Conservation (phyloP, 2,797 vertebrate genomes). For the Sorex maritimensis region DNA sequence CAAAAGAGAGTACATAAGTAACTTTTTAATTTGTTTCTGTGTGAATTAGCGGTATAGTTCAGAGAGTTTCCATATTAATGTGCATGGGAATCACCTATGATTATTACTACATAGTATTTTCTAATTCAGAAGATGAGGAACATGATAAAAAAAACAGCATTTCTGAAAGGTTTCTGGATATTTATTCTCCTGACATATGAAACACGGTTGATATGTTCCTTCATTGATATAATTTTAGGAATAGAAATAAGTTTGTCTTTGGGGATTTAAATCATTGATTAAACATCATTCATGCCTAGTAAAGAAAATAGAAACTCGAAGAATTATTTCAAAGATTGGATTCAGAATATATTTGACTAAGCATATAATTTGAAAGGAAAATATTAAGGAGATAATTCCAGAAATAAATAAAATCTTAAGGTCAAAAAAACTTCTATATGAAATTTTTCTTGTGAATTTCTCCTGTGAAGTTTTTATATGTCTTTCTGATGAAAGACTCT, state of each 20-base stretch:
- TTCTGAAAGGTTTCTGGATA: neutral
- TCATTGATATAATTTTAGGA: neutral
- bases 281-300: conserved; percentile 32
- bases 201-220: neutral
- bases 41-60: conserved; percentile 9
- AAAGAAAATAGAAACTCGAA: conserved; percentile 52
- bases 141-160: neutral
- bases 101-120: neutral
- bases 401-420: conserved; percentile 53
- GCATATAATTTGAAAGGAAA: neutral
- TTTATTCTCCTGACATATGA: neutral
- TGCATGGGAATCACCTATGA: no score
- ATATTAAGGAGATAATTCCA: conserved; percentile 49
- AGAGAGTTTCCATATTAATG: conserved; percentile 55
- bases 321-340: conserved; percentile 28
- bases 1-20: conserved; percentile 60
- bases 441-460: neutral
- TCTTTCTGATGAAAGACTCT: neutral
- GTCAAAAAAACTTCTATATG: conserved; percentile 37
- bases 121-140: no score
- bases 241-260: neutral
- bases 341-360: neutral
- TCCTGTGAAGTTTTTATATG: no score
- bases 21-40: conserved; percentile 65
- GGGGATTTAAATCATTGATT: conserved; percentile 56